phyloP scores from a whole-genome alignment of 2,888 invertebrate species.

The Andricus quercusramuli region DNA sequence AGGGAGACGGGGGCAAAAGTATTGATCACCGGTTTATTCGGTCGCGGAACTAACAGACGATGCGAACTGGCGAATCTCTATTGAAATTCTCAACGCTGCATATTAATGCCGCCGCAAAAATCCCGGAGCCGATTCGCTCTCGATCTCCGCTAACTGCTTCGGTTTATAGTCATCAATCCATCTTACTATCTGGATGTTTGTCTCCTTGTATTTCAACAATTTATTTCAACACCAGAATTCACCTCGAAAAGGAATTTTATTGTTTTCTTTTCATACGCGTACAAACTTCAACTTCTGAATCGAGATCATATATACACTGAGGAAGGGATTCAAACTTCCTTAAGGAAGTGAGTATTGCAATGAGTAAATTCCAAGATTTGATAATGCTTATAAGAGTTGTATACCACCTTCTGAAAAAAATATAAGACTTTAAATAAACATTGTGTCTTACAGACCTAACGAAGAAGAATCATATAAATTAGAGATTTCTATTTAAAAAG shows the following conservation, averaged over 20 bases:
- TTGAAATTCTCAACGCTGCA: constrained; percentile 56
- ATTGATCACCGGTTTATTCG: constrained; percentile 55
- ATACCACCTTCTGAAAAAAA: too few relatives aligned
- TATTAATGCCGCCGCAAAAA: constrained; percentile 56
- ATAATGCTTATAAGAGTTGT: too few relatives aligned
- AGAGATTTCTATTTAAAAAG: too few relatives aligned
- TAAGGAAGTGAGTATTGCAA: too few relatives aligned
- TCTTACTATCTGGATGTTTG: background rate
- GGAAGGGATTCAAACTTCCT: too few relatives aligned
- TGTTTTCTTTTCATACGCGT: background rate
- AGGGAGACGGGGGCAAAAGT: constrained; percentile 52
- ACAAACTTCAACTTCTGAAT: too few relatives aligned
- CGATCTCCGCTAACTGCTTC: constrained; percentile 42
- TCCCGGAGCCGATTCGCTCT: constrained; percentile 43
- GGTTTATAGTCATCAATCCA: constrained; percentile 42
- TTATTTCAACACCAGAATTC: background rate
- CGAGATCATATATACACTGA: too few relatives aligned
- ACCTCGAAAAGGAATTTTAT: background rate
- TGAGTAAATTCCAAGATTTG: too few relatives aligned
- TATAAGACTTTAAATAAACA: too few relatives aligned
- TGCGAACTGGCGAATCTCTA: constrained; percentile 53
- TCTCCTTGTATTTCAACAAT: background rate
- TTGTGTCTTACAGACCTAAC: too few relatives aligned
- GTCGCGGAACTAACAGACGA: constrained; percentile 47
- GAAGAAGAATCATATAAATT: too few relatives aligned